Evolutionary conservation across 30 jellyfish, hydroid and myxozoan species (phyloP).

Genomic region (Pseudorhiza aurosa): DNA sequence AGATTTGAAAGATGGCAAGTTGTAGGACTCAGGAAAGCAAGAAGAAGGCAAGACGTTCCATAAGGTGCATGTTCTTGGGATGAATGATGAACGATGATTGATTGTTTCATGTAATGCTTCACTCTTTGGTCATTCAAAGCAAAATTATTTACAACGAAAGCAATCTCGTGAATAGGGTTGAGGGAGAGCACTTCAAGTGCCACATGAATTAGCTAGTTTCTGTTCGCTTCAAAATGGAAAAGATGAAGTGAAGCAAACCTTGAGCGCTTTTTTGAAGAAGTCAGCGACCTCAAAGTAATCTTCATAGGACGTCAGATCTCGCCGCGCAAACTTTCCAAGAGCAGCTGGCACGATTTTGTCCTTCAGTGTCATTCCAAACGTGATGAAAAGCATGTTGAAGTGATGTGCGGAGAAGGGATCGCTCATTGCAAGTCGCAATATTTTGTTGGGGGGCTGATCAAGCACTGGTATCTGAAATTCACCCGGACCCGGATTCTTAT

Average conservation of each 20-base stretch:
- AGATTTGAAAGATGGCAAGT: too few relatives aligned
- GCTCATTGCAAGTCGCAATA: conserved; percentile 22
- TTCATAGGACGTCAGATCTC: conserved; percentile 27
- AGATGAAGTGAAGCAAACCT: conserved; percentile 31
- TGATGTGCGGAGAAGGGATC: conserved; percentile 70
- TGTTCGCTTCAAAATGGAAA: too few relatives aligned
- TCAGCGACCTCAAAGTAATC: conserved; percentile 51
- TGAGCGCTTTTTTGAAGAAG: conserved; percentile 6
- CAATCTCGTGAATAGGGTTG: too few relatives aligned
- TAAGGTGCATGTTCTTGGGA: too few relatives aligned
- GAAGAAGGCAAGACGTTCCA: too few relatives aligned
- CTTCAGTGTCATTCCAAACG: conserved; percentile 11
- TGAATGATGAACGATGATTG: too few relatives aligned
- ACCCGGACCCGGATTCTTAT: background rate
- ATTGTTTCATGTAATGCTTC: too few relatives aligned
- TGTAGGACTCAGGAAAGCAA: too few relatives aligned
- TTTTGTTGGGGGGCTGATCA: conserved; percentile 35
- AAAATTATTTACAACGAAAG: too few relatives aligned
- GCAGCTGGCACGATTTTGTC: conserved; percentile 22
- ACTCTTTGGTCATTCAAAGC: too few relatives aligned
- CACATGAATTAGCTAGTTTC: too few relatives aligned
- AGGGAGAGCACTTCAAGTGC: too few relatives aligned
- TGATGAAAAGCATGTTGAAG: conserved; percentile 63
- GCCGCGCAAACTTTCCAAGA: background rate
- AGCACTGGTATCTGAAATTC: conserved; percentile 46